These are phyloP conservation scores for Cryptotis parvus DNA, from an alignment of 2,113 vertebrate species.

Conservation along the genomic window DNA sequence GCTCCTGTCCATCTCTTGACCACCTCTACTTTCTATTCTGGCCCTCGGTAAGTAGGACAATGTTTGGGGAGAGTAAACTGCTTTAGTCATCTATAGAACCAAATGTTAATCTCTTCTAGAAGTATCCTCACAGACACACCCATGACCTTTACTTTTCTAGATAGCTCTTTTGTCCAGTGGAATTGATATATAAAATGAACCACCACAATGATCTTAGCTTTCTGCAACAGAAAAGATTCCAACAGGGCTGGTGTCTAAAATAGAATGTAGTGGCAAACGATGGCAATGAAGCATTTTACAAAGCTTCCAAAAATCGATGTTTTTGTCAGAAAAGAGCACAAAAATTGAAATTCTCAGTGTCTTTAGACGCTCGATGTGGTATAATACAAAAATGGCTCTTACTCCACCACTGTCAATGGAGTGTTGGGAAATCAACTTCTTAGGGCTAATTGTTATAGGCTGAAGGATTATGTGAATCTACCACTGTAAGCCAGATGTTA, in stretches of 20 bases:
- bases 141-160: not conserved
- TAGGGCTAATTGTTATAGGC: not conserved
- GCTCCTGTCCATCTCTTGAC: not conserved
- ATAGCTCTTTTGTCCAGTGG: not conserved
- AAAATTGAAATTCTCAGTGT: not conserved
- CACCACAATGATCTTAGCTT: not conserved
- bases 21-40: not conserved
- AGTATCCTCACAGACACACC: not conserved
- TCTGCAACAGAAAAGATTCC: not conserved
- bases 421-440: not conserved
- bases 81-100: not conserved
- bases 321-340: constrained; percentile 10
- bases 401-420: not conserved
- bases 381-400: not conserved
- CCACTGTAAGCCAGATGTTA: not conserved
- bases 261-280: not conserved
- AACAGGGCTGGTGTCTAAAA: not conserved
- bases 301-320: not conserved
- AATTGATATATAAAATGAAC: not conserved
- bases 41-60: not conserved
- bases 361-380: not conserved
- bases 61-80: not conserved
- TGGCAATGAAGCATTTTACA: not conserved
- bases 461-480: not conserved
- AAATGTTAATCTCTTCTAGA: not conserved